Base-by-base conservation (phyloP, 2,888 invertebrate genomes). In the Callyntrura sp. region DNA sequence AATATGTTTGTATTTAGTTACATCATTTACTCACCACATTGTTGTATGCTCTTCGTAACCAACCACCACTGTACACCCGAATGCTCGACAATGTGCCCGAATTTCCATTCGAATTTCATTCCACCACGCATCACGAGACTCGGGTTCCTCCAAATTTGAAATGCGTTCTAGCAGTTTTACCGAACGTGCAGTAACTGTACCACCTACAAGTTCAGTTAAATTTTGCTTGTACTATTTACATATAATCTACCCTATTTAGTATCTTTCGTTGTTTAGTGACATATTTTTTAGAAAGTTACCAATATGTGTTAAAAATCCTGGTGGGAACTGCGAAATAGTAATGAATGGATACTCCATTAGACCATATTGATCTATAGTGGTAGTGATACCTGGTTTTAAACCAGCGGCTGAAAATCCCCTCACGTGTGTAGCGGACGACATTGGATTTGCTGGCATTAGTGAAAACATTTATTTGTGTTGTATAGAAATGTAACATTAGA, bases 71-170 rank as follows among this genome's bases (percentile, higher is more conserved):
- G 98, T 98, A 94, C 99, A 99, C 12, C 98, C 97, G 91, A 99
- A 95, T 0, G 98, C 97, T 57, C 98, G 95, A 5, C 98, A 98
- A 94, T 99, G 99, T 2, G 99, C 98, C 0, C 98, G 96, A 88
- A 99, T 97, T 95, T 99, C 99, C 94, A 98, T 98, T 79, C 99
- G 95, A 28, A 99, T 95, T 95, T 99, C 99, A 0, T 97, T 98
- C 99, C 99, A 99, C 98, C 99, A 99, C 0, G 97, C 97, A 94
- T 99, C 98, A 62, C 99, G 96, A 2, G 97, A 97, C 94, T 98
- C 98, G 17, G 98, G 97, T 94, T 98, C 98, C 93, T 98, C 98
- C 81, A 97, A 96, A 94, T 97, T 97, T 68, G 97, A 96, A 88
- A 97, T 97, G 92, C 97, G 95, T 94, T 97, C 97, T 68, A 98